Conservation (phyloP, 2,888 invertebrate species). For the Epirrhoe alternata region DNA sequence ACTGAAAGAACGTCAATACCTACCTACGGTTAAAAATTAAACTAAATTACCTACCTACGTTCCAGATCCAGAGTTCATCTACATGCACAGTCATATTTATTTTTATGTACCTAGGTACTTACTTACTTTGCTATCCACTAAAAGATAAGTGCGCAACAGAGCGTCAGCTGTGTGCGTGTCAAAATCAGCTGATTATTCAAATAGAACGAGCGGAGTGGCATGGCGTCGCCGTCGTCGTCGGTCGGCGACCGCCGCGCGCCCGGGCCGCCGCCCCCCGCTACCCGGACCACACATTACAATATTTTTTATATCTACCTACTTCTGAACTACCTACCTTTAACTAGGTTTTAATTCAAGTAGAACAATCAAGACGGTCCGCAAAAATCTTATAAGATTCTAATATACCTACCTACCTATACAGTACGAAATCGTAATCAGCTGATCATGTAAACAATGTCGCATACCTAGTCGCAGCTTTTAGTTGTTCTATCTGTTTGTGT, state of each 20-base stretch:
- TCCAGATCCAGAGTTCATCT: conserved; percentile 15
- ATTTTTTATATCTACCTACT: conserved; percentile 18
- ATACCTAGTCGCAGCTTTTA: conserved; percentile 42
- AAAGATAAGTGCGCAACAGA: conserved; percentile 72
- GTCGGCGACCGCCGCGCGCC: conserved; percentile 66
- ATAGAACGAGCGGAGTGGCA: conserved; percentile 76
- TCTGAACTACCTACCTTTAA: not conserved
- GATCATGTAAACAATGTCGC: conserved; percentile 78
- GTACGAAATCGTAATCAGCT: conserved; percentile 72
- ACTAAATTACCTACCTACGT: conserved; percentile 2
- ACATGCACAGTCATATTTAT: conserved; percentile 11
- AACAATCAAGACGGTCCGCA: not conserved
- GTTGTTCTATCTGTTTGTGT: conserved; percentile 13
- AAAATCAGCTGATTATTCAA: conserved; percentile 86
- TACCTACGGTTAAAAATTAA: not conserved
- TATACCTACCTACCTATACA: conserved; percentile 35
- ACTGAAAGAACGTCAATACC: not conserved
- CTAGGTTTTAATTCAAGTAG: not conserved
- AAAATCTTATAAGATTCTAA: conserved; percentile 65
- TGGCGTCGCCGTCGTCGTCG: conserved; percentile 53
- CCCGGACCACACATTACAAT: conserved; percentile 35
- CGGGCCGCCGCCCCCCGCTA: conserved; percentile 29
- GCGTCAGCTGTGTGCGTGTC: conserved; percentile 84
- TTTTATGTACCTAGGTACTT: conserved; percentile 16
- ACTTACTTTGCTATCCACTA: conserved; percentile 46